These are phyloP conservation scores for Silurus glanis DNA, from an alignment of 2,113 vertebrate species.

Conservation along the genomic window DNA sequence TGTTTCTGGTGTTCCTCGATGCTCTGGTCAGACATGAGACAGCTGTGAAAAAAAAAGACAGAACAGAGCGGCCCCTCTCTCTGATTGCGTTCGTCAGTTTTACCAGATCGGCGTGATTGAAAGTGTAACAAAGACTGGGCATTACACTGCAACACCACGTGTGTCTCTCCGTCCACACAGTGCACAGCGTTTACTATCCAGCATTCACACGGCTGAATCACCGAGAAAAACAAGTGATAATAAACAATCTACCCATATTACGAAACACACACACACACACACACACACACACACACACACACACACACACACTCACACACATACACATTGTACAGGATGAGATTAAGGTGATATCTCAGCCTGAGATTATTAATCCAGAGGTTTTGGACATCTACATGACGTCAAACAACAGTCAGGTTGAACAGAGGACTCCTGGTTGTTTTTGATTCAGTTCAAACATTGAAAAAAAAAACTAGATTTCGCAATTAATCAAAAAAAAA, in stretches of 20 bases:
- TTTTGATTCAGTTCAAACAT: conserved; percentile 70
- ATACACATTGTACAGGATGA: conserved; percentile 66
- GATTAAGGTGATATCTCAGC: conserved; percentile 68
- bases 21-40: conserved; percentile 27
- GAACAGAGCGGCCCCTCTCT: conserved; percentile 40
- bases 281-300: conserved; percentile 42
- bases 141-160: conserved; percentile 8
- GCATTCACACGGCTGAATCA: conserved; percentile 60
- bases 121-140: conserved; percentile 18
- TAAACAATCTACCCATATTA: conserved; percentile 69
- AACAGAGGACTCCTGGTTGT: conserved; percentile 72
- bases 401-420: conserved; percentile 68
- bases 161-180: conserved; percentile 8
- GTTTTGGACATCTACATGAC: conserved; percentile 71
- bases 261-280: conserved; percentile 64
- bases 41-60: conserved; percentile 24
- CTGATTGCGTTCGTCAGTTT: conserved; percentile 41
- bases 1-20: conserved; percentile 6
- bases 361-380: conserved; percentile 79
- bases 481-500: conserved; percentile 75
- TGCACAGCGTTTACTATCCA: conserved; percentile 61
- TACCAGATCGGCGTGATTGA: conserved; percentile 10
- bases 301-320: conserved; percentile 48
- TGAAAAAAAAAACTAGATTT: conserved; percentile 66
- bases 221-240: conserved; percentile 63